Base-by-base conservation (phyloP, 2,113 vertebrate species). In the Nerophis ophidion region DNA sequence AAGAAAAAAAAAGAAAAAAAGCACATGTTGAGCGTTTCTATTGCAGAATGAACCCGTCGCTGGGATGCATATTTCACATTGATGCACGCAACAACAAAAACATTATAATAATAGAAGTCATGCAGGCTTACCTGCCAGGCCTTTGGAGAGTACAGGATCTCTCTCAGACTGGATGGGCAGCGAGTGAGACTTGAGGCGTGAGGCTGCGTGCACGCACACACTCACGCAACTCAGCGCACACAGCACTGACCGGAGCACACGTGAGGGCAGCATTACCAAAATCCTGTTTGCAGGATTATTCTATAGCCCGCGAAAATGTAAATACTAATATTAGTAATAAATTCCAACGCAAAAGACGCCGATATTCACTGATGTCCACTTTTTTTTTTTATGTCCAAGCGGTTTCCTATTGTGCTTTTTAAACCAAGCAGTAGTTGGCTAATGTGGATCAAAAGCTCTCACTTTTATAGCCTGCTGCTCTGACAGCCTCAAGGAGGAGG, bases 121-220 rank as follows among this genome's bases (percentile, higher is more conserved):
- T 10, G 7, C 8, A 15, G 16, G 1, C 83, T 79, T 81, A 93
- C 94, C 94, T 91, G 93, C 81, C 66, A 88, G 49, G 57, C 91
- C 91, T 68, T 93, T 93, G 67, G 89, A 88, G 5, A 90, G 88
- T 66, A 90, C 72, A 61, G 91, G 92, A 0, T 95, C 93, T 50
- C 84, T 87, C 80, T 94, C 93, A 0, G 93, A 90, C 71, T 93
- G 92, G 84, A 95, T 93, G 80, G 92, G 93, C 70, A 93, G 83
- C 52, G 91, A 76, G 42, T 90, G 71, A n/a, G 86, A 48, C 80
- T 95, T 93, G 57, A 88, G 76, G 3, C 63, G 81, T 36, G 87
- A 87, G 36, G 84, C 73, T 26, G 66, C 75, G n/a, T 66, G 78
- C 49, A 61, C 33, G 46, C 60, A 75, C 60, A 85, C 66, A 75